Percentiles rank a stretch among this genome's conserved stretches.
These are phyloP conservation scores for Buathra laborator DNA, from an alignment of 2,888 invertebrate genomes.

Conservation along the genomic window DNA sequence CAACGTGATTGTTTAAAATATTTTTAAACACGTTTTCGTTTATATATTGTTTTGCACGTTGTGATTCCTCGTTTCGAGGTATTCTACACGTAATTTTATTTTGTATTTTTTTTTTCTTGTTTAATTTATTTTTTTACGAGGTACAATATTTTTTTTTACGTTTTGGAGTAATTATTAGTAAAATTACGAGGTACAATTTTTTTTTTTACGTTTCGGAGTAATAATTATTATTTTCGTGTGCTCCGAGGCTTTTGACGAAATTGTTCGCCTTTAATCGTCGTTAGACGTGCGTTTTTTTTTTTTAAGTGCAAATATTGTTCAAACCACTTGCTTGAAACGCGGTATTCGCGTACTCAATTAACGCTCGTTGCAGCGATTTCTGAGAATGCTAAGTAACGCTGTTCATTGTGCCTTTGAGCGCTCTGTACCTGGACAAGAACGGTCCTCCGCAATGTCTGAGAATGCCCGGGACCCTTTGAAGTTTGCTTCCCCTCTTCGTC, in stretches of 20 bases:
- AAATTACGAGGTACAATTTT: not conserved
- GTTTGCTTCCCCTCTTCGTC: constrained; percentile 39
- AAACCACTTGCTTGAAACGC: not conserved
- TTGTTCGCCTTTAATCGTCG: not conserved
- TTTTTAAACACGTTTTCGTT: not conserved
- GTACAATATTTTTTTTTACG: not conserved
- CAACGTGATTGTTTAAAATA: not conserved
- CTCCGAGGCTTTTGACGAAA: not conserved
- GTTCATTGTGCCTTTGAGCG: not conserved
- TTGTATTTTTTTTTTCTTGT: not conserved
- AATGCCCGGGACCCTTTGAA: constrained; percentile 46
- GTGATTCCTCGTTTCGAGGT: not conserved
- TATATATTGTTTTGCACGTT: constrained; percentile 9
- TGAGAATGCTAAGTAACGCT: constrained; percentile 4
- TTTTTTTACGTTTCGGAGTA: too few species aligned
- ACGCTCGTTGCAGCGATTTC: constrained; percentile 19
- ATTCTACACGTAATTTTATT: constrained; percentile 12
- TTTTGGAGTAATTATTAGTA: too few species aligned
- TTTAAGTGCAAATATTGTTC: not conserved
- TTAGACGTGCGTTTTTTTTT: not conserved
- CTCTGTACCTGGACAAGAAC: constrained; percentile 25
- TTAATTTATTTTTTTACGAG: not conserved
- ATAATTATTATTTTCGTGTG: not conserved
- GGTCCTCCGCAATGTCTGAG: constrained; percentile 32
- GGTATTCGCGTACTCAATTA: not conserved